Base-by-base conservation (phyloP, 2,888 invertebrate genomes). In the Adelognathus sp. region DNA sequence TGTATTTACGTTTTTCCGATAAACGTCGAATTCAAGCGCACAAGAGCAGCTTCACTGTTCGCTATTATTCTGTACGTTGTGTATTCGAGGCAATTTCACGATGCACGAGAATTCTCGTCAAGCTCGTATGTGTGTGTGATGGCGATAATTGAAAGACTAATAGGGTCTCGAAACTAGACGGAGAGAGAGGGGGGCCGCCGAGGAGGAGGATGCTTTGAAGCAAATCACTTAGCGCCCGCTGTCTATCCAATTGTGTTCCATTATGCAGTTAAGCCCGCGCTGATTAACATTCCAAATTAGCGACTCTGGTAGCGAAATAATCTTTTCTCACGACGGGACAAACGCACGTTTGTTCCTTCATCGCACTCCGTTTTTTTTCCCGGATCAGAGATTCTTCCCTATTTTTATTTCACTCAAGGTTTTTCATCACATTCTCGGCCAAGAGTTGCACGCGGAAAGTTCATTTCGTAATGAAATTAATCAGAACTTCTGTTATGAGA, bases 211-310 rank as follows among this genome's bases (percentile, higher is more conserved):
- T n/a, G 64, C 66, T 79, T 60, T 36, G 60, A 70, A n/a, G 66
- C 70, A 66, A 79, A 79, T 79, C 70, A 74, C 70, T 74, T 63
- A 61, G 60, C 78, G 52, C 74, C 64, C 70, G 74, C 52, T 60
- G 64, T 69, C 75, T 63, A 73, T 76, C 66, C 78, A 70, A 81
- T 78, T 78, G 60, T 66, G 21, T 61, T 66, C 64, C 71, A 81
- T 81, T 71, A 80, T 80, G 71, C 77, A 75, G 64, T 77, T 81
- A 63, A 79, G 50, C 69, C 9, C 58, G 52, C 77, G 52, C 77
- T 70, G 72, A 80, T 80, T 80, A 75, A 72, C 71, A 74, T 74
- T 74, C 16, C 66, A 66, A 79, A 79, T 79, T 79, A 79, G 74
- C 60, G 56, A 24, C 31, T 29, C 76, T n/a, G n/a, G 66, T 41